Evolutionary conservation across 2,113 vertebrate species (phyloP), one percentile per base, ranked within the genome.

Genomic region (Equus przewalskii): DNA sequence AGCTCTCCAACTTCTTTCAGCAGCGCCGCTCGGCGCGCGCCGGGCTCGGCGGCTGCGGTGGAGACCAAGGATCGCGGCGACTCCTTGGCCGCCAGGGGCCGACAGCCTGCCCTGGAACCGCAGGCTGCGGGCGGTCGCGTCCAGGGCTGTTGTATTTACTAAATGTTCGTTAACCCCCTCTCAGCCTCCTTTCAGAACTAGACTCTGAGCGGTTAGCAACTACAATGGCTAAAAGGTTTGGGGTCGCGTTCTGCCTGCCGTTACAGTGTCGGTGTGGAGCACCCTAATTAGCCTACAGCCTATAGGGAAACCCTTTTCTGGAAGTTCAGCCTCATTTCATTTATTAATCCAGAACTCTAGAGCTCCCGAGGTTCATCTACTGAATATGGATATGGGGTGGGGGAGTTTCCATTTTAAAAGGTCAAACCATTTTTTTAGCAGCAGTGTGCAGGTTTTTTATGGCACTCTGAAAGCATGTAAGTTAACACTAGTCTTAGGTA

Each of bases 1-100:
- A 97, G 98, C 98, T 98, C 97, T 97, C 97, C 97, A 97, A 97
- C 97, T 98, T 96, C 91, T 81, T 97, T 96, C 97, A 98, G 97
- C 97, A 96, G 94, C 80, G 56, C 89, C 0, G 36, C 78, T 95
- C 7, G 9, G 69, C 70, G 97, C 93, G 97, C 94, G 13, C 87
- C 0, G 22, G 91, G 44, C 70, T 92, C 30, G 49, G 56, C 58
- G 11, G 46, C 65, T 54, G 51, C n/a, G 33, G 30, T 81, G 83
- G 7, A 76, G 91, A 95, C 78, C 76, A 21, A 1, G 60, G 49
- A 67, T 72, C 41, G 5, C 64, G 18, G 33, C 13, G 22, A 67
- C 51, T 96, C 41, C 6, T 33, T 3, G 11, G 76, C 90, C 84
- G 24, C 91, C 67, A 64, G 97, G 91, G 88, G 87, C 90, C 67